Conservation (phyloP, 2,888 invertebrate genomes). For the Tiliacea citrago region DNA sequence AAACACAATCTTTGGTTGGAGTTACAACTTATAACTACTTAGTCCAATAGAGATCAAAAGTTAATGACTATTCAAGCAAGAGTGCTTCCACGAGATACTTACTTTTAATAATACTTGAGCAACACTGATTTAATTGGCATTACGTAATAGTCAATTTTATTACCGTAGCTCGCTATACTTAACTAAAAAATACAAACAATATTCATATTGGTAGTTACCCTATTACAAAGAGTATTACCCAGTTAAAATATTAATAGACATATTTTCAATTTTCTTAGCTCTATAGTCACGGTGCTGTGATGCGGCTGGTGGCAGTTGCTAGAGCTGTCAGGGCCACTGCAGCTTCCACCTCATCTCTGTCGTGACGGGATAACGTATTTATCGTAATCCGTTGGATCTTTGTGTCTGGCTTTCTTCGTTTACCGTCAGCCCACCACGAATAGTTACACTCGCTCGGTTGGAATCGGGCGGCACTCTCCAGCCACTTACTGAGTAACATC, state of each 20-base stretch:
- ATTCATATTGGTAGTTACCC: slow-evolving; percentile 62
- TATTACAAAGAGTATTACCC: slow-evolving; percentile 62
- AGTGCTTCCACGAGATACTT: slow-evolving; percentile 70
- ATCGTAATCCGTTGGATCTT: slow-evolving; percentile 75
- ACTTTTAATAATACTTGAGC: slow-evolving; percentile 80
- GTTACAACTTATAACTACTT: slow-evolving; percentile 76
- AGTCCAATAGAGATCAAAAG: slow-evolving; percentile 86
- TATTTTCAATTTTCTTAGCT: slow-evolving; percentile 3
- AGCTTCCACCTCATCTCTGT: slow-evolving; percentile 94
- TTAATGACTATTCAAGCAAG: slow-evolving; percentile 71
- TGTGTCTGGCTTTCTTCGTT: slow-evolving; percentile 78
- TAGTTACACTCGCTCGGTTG: slow-evolving; percentile 93
- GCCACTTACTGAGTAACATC: slow-evolving; percentile 93
- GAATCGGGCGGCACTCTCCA: slow-evolving; percentile 94
- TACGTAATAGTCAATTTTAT: slow-evolving; percentile 67
- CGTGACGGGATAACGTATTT: slow-evolving; percentile 86
- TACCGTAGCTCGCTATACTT: slow-evolving; percentile 60
- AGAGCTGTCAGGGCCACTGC: slow-evolving; percentile 94
- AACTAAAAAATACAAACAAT: slow-evolving; percentile 64
- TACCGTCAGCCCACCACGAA: slow-evolving; percentile 91
- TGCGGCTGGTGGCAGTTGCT: slow-evolving; percentile 86
- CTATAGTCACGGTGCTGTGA: slow-evolving; percentile 75
- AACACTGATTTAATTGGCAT: slow-evolving; percentile 69
- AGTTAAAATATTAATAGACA: slow-evolving; percentile 24
- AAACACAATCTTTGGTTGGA: slow-evolving; percentile 85